phyloP scores from a whole-genome alignment of 2,888 invertebrate genomes.

The Volucella inanis region DNA sequence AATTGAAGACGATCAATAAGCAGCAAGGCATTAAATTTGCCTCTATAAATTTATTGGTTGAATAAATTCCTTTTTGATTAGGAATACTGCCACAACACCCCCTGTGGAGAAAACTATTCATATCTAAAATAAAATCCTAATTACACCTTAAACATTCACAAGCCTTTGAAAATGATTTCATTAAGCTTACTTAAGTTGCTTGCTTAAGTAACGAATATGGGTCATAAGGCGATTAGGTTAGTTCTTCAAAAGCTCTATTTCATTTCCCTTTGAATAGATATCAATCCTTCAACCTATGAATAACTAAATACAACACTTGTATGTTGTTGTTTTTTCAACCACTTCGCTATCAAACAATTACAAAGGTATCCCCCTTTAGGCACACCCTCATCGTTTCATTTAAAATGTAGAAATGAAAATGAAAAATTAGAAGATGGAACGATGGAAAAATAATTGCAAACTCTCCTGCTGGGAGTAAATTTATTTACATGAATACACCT shows the following conservation, averaged over 20 bases:
- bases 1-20: too few relatives aligned
- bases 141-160: too few relatives aligned
- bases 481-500: slow-evolving; percentile 48
- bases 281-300: slow-evolving; percentile 23
- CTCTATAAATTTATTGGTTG: too few relatives aligned
- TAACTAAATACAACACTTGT: slow-evolving; percentile 13
- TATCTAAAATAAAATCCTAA: too few relatives aligned
- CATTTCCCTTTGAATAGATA: slow-evolving; percentile 21
- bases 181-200: neutral
- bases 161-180: neutral
- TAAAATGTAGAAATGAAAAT: slow-evolving; percentile 57
- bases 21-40: too few relatives aligned
- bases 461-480: slow-evolving; percentile 57
- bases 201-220: slow-evolving; percentile 6
- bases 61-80: too few relatives aligned
- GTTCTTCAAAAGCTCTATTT: slow-evolving; percentile 13
- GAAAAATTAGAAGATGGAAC: slow-evolving; percentile 43
- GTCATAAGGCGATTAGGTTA: slow-evolving; percentile 1
- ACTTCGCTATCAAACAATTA: slow-evolving; percentile 9
- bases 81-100: neutral
- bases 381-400: slow-evolving; percentile 33
- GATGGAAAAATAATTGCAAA: slow-evolving; percentile 73
- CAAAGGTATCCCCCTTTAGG: slow-evolving; percentile 8
- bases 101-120: too few relatives aligned
- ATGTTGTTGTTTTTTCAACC: slow-evolving; percentile 10